Base-by-base conservation (phyloP, 2,888 invertebrate species). In the Branchipolynoe longqiensis region DNA sequence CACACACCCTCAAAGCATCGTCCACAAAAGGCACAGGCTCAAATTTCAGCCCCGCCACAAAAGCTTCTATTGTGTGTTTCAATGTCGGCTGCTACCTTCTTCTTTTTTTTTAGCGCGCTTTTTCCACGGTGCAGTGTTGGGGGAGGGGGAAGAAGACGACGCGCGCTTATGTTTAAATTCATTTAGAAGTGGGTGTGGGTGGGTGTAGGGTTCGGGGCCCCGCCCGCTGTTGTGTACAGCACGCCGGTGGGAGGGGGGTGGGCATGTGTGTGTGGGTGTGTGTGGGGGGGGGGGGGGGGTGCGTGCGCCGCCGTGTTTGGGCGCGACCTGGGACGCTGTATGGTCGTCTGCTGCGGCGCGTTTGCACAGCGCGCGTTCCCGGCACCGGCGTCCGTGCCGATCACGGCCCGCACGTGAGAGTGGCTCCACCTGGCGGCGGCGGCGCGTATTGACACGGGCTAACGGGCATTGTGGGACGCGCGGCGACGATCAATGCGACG, bases 141-240 rank as follows among this genome's bases (percentile, higher is more conserved):
- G 12, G 36, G 25, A 31, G 12, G 14, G 62, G 33, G 33, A 14
- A 22, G 25, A 31, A n/a, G 14, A 31, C 28, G 25, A 25, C 36
- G 69, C 69, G 69, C 69, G 69, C 48, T 78, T 78, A 31, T 78
- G 78, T 78, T 78, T 48, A 48, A 78, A 48, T 78, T 54, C 78
- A 78, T 78, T 78, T 78, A 25, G 48, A 78, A 73, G 41, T 78
- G 69, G 8, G 1, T 38, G 33, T 33, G 38, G 38, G 22, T 22
- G 8, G 18, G 38, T n/a, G 36, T 28, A 64, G 64, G 38, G n/a
- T n/a, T 1, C 18, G 40, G n/a, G 33, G 41, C 8, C 38, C n/a
- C 22, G 6, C n/a, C n/a, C n/a, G n/a, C n/a, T n/a, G n/a, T n/a
- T n/a, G n/a, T n/a, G n/a, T 2, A 40, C n/a, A 8, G 36, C 38